Base-by-base conservation (phyloP, 2,113 vertebrate genomes). In the Dissostichus mawsoni region DNA sequence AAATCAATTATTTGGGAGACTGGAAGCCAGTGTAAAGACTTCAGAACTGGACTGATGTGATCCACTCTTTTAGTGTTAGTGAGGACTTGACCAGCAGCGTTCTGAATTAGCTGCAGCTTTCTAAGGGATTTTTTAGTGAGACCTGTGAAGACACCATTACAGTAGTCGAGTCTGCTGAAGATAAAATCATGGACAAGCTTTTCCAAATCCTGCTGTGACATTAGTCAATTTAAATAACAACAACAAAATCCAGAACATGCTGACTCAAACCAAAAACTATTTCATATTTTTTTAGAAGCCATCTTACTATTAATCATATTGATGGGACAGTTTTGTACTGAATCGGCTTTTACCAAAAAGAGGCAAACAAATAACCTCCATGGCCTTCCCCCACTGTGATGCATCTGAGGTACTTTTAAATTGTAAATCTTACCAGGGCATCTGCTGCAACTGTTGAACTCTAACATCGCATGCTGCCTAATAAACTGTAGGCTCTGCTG, bases 381-480 rank as follows among this genome's bases (percentile, higher is more conserved):
- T 8, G 18, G 50, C 56, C 58, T 12, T 62, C 47, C 51, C 51
- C n/a, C 50, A 17, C 66, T 76, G 76, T 25, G 25, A n/a, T 61
- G 58, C 55, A 58, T 62, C 52, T 61, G 47, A 71, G 64, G 36
- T 23, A 29, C 29, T 59, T 84, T 56, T 70, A 45, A 83, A 74
- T 25, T 29, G 23, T 29, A 25, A 58, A 64, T 80, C 47, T 75
- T 61, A 83, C 50, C 17, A 20, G 69, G 58, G 77, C 74, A 72
- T 80, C 66, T 16, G 78, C 78, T 65, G 64, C 75, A 83, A 13
- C 41, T 58, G 80, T 79, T 80, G 69, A 69, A 20, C 76, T 72
- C 67, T 74, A 74, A 69, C 62, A 67, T 86, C 69, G 81, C 63
- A 52, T 44, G 71, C 57, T 79, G 71, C 56, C 65, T 77, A 72